phyloP scores from a whole-genome alignment of 2,888 invertebrate genomes.

The Magallana nippona region DNA sequence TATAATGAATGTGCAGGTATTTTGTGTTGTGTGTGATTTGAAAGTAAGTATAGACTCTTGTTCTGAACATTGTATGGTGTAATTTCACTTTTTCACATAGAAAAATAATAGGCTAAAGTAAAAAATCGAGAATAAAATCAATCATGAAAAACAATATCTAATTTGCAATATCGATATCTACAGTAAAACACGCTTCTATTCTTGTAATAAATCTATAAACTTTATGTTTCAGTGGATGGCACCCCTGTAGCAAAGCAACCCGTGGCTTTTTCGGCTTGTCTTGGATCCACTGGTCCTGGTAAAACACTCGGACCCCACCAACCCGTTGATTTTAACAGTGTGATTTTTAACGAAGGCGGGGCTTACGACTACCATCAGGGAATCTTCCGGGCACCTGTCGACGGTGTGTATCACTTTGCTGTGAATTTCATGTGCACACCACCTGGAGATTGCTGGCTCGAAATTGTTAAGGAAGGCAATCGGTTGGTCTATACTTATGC shows the following conservation, averaged over 20 bases:
- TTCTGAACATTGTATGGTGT: no score
- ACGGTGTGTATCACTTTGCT: neutral
- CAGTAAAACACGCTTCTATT: no score
- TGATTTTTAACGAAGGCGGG: constrained; percentile 22
- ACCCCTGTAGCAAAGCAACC: neutral
- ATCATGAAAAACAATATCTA: no score
- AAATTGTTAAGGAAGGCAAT: constrained; percentile 10
- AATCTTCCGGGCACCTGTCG: constrained; percentile 8
- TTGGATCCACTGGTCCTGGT: neutral
- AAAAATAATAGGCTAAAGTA: no score
- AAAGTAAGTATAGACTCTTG: no score
- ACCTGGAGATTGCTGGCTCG: neutral
- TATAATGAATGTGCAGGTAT: no score
- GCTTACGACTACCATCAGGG: constrained; percentile 13
- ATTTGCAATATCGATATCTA: no score
- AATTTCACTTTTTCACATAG: no score
- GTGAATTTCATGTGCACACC: neutral
- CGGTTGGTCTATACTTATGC: neutral
- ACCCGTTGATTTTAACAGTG: constrained; percentile 12
- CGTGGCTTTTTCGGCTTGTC: neutral
- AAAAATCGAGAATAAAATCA: no score
- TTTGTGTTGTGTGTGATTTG: no score
- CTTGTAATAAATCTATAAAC: no score
- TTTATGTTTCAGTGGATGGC: neutral
- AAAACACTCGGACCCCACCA: neutral